Conservation (phyloP, 1,140 invertebrate genomes). For the Phymorhynchus buccinoides region DNA sequence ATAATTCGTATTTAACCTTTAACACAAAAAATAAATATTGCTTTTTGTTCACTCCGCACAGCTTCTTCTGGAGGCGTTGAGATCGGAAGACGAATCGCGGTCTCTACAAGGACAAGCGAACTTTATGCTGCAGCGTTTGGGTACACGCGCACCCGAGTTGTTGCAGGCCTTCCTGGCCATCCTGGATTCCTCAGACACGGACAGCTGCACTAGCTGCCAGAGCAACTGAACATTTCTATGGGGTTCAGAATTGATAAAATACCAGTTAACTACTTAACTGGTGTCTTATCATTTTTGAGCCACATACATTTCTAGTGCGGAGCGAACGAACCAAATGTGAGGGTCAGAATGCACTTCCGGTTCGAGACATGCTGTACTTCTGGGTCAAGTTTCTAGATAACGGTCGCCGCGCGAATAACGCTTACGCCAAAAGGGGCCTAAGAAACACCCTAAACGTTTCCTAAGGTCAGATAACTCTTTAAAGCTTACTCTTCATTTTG, state of each 20-base stretch:
- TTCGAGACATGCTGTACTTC: background rate
- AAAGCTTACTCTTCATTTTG: too few species aligned
- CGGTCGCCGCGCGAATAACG: too few species aligned
- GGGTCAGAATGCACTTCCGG: too few species aligned
- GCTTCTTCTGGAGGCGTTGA: slow-evolving; percentile 44
- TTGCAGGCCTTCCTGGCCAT: slow-evolving; percentile 44
- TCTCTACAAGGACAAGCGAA: slow-evolving; percentile 50
- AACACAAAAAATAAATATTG: too few species aligned
- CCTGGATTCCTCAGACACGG: slow-evolving; percentile 48
- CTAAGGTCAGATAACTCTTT: too few species aligned
- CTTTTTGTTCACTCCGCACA: slow-evolving; percentile 34
- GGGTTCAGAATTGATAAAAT: too few species aligned
- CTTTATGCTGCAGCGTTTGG: slow-evolving; percentile 45
- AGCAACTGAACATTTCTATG: slow-evolving; percentile 38
- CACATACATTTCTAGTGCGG: background rate
- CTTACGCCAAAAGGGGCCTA: too few species aligned
- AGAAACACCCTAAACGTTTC: too few species aligned
- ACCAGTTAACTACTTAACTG: too few species aligned
- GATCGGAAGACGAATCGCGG: slow-evolving; percentile 40
- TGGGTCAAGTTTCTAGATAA: background rate
- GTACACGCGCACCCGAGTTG: slow-evolving; percentile 39
- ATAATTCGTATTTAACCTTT: too few species aligned
- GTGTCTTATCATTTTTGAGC: background rate
- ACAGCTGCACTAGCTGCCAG: slow-evolving; percentile 44
- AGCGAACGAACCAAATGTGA: background rate